These are phyloP conservation scores for Macrotis lagotis DNA, from an alignment of 2,113 vertebrate species.

Conservation along the genomic window DNA sequence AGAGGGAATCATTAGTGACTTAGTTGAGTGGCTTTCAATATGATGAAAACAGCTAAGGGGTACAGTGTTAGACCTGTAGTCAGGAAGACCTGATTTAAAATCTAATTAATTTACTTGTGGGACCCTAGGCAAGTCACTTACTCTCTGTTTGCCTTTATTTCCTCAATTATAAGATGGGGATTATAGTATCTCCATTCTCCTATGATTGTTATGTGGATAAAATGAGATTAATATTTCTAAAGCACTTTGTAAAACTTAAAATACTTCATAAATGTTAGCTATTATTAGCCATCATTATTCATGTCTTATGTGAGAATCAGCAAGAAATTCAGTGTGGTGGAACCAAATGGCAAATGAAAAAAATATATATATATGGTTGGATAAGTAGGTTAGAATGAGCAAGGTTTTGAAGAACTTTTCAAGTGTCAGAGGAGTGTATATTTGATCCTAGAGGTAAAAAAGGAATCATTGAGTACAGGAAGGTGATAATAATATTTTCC, in stretches of 20 bases:
- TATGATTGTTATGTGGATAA: background rate
- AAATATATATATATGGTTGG: background rate
- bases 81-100: background rate
- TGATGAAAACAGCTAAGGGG: background rate
- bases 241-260: background rate
- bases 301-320: background rate
- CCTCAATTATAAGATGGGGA: background rate
- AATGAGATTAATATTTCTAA: background rate
- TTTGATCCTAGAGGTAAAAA: background rate
- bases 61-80: background rate
- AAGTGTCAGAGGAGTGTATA: background rate
- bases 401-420: background rate
- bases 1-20: too few relatives aligned
- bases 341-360: background rate
- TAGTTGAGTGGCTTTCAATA: background rate
- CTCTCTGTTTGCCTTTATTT: background rate
- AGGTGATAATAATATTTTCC: background rate
- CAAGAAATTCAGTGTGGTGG: background rate
- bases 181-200: background rate
- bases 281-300: background rate
- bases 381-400: background rate
- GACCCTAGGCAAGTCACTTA: background rate
- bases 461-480: background rate
- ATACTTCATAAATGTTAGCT: background rate
- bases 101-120: background rate